Evolutionary conservation across 2,797 vertebrate genomes (phyloP), one percentile per base, ranked within the genome.

Genomic region (Betta splendens): DNA sequence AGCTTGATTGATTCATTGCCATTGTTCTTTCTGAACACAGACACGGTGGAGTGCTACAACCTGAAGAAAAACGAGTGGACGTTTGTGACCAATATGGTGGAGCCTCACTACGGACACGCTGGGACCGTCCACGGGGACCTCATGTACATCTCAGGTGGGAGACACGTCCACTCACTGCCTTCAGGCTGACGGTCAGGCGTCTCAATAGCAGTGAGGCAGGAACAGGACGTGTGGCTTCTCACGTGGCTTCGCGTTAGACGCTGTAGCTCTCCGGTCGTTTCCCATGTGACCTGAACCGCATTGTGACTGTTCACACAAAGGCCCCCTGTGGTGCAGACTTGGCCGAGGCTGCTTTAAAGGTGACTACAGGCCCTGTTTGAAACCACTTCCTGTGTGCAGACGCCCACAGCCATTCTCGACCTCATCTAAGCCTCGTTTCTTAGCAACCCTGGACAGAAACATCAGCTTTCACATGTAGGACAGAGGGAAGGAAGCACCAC

Each of bases 81-180:
- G 0, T 90, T 92, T 62, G 91, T 91, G 64, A 58, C 63, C 22
- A 84, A 65, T 2, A 93, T 94, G 91, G 38, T 69, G 57, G 91
- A 93, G 72, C 91, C 92, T 37, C 92, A 94, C 71, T 94, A 94
- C 26, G 93, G 93, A 23, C 92, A 94, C 5, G 92, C 92, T 25
- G 93, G 93, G 12, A 84, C 92, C 0, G 92, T 93, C 50, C 90
- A 93, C 2, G 85, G 83, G 1, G 82, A 75, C 33, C 84, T 91
- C 47, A 92, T 94, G 92, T 94, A 92, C 77, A 89, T 94, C 73
- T 94, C 93, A 84, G 93, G 92, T 93, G 38, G 55, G 55, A n/a
- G 0, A 40, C 29, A 23, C 8, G n/a, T n/a, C n/a, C n/a, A n/a
- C n/a, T n/a, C n/a, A n/a, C n/a, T n/a, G n/a, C n/a, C n/a, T n/a